Conservation (phyloP, 2,797 vertebrate species). For the Takifugu ocellatus region DNA sequence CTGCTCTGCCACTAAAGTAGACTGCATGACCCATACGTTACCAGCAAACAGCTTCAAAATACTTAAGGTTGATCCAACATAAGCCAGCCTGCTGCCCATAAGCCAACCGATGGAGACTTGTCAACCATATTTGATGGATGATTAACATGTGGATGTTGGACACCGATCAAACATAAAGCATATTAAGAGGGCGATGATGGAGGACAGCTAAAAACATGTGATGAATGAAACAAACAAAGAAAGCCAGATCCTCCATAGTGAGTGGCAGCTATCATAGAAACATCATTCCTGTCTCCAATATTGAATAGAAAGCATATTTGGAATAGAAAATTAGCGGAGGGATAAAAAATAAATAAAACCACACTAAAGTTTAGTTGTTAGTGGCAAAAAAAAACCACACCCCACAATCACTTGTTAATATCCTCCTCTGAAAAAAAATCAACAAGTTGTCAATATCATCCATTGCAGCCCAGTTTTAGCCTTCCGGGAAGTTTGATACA, state of each 20-base stretch:
- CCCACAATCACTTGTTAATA: too few relatives aligned
- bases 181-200: not conserved
- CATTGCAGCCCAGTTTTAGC: conserved; percentile 14
- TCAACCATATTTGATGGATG: conserved; percentile 29
- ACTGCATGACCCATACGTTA: not conserved
- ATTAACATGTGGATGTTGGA: conserved; percentile 30
- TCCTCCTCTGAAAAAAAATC: not conserved
- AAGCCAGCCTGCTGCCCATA: conserved; percentile 16
- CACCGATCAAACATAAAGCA: not conserved
- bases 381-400: too few relatives aligned
- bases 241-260: not conserved
- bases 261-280: not conserved
- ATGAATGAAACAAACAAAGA: not conserved
- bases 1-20: too few relatives aligned
- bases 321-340: too few relatives aligned
- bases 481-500: conserved; percentile 5
- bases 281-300: not conserved
- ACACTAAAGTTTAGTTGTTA: too few relatives aligned
- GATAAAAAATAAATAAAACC: too few relatives aligned
- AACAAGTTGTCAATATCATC: not conserved
- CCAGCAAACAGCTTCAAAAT: not conserved
- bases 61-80: conserved; percentile 11
- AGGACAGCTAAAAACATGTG: not conserved
- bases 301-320: not conserved
- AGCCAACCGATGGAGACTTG: conserved; percentile 18